Base-by-base conservation (phyloP, 2,113 vertebrate species). In the Hipposideros armiger region DNA sequence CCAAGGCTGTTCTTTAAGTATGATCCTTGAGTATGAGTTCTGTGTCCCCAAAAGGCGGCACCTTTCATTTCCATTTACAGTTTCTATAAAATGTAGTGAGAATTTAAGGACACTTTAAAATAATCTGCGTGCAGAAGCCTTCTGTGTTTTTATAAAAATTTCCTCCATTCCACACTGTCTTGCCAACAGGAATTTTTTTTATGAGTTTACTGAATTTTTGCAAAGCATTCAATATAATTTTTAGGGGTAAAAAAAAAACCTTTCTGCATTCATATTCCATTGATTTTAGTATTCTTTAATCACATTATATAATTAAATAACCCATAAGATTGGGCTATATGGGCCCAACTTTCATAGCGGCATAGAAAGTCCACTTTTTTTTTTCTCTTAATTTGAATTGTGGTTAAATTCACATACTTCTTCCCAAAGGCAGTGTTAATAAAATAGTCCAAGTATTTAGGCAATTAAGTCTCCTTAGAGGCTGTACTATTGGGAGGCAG, bases 91-190 rank as follows among this genome's bases (percentile, higher is more conserved):
- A 87, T 40, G 32, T 5, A 64, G 45, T 76, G 76, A 92, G 76
- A 94, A 90, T 67, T 67, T 94, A 93, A 95, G 58, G 52, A 84
- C 69, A 89, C 26, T 89, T 91, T 77, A 82, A 90, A 91, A 66
- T 45, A 92, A 94, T 67, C 36, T 52, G n/a, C 94, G 45, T 24
- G 11, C 47, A 92, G n/a, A 96, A 87, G 30, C 17, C 14, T 40
- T 72, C 64, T 62, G 69, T 8, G 2, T 40, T 93, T 94, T 70
- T 40, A 72, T 17, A 84, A 81, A 90, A 78, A 62, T n/a, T 58
- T 54, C 62, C 62, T 89, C 56, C 56, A 47, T 89, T 95, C n/a
- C 50, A 89, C 26, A 24, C 0, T 50, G 36, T 82, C 54, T 77
- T 95, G 64, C 26, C 45, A 8, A 47, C 4, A 74, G 52, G 1